phyloP scores from a whole-genome alignment of 2,113 vertebrate genomes.

The Danionella cerebrum region DNA sequence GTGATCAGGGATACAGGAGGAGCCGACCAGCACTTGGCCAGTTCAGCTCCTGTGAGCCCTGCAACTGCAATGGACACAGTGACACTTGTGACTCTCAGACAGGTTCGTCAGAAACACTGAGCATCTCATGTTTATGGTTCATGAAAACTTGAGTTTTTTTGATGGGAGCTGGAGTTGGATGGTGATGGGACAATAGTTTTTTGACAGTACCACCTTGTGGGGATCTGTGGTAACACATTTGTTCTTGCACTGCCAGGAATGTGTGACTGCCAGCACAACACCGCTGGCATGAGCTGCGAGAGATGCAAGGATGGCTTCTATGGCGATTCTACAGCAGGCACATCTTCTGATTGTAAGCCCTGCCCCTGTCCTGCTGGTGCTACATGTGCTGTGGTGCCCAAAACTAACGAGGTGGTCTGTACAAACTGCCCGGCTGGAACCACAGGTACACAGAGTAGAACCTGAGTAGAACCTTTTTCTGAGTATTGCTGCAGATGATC shows the following conservation, averaged over 20 bases:
- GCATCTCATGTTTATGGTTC: neutral
- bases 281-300: slow-evolving; percentile 83
- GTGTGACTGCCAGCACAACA: slow-evolving; percentile 83
- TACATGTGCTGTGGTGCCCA: slow-evolving; percentile 81
- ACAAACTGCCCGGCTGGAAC: slow-evolving; percentile 89
- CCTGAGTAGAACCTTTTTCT: too few relatives aligned
- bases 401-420: slow-evolving; percentile 86
- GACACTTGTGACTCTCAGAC: slow-evolving; percentile 75
- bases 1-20: slow-evolving; percentile 77
- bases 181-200: too few relatives aligned
- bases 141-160: neutral
- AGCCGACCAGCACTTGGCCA: slow-evolving; percentile 67
- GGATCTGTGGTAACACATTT: neutral
- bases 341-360: slow-evolving; percentile 69
- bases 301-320: slow-evolving; percentile 86
- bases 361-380: slow-evolving; percentile 84
- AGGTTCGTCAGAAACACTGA: slow-evolving; percentile 58
- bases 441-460: slow-evolving; percentile 66
- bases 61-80: slow-evolving; percentile 85
- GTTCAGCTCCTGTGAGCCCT: slow-evolving; percentile 85
- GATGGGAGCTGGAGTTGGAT: too few relatives aligned
- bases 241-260: slow-evolving; percentile 57
- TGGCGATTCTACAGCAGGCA: slow-evolving; percentile 77
- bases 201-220: slow-evolving; percentile 25
- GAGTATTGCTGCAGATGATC: neutral